Evolutionary conservation across 2,113 vertebrate genomes (phyloP), one percentile per base, ranked within the genome.

Genomic region (Otus sunia): DNA sequence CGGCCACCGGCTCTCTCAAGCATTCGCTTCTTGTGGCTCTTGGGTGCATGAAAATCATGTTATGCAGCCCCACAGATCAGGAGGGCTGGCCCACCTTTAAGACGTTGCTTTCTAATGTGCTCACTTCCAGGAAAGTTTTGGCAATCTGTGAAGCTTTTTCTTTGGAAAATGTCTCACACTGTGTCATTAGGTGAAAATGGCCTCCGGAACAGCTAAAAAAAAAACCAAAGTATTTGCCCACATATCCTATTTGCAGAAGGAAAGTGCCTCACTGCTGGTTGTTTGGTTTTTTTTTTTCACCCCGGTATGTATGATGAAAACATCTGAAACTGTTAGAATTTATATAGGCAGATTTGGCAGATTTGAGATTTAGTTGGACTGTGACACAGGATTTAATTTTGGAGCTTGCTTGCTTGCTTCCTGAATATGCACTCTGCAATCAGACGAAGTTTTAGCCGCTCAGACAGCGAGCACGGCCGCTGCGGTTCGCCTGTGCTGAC

Each of bases 51-150:
- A 87, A 78, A 91, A 84, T 52, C 0, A 1, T 30, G 16, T 55
- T 67, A 30, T 0, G 3, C 47, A 71, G 68, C 15, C 41, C 39
- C 43, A 45, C 11, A 20, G 59, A 49, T 15, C 50, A 77, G 55
- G 36, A 67, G 21, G n/a, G n/a, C 55, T 77, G 29, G 11, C 37
- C 10, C 60, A 20, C 34, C 39, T 91, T 78, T 75, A 71, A 30
- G n/a, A 37, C 5, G 20, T 43, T 63, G 39, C 72, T 92, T 94
- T 90, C 64, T 63, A 84, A 74, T 37, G 36, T n/a, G 58, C 73
- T 87, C 77, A 76, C n/a, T 95, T 91, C 81, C 92, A 94, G 74
- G 88, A 92, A 95, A 72, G 39, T 58, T 94, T 83, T 84, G 76
- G 87, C 86, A 96, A 79, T 63, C 64, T 47, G 47, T 47, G 59